Conservation (phyloP, 2,888 invertebrate species). For the Chironomus tentans region DNA sequence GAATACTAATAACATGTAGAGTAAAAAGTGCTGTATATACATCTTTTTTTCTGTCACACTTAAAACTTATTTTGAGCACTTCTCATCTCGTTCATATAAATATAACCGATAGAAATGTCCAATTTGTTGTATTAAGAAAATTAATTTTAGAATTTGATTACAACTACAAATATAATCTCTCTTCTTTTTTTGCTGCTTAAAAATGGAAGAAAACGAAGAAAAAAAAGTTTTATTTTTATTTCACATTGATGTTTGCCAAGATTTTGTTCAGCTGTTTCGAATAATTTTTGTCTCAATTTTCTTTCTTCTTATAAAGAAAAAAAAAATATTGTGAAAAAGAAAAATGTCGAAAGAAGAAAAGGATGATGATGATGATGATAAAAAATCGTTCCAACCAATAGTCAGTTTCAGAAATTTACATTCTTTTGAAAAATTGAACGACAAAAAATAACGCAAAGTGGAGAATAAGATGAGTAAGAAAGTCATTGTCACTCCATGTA, state of each 20-base stretch:
- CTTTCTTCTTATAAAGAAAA: background rate
- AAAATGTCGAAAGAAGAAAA: background rate
- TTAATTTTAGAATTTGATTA: slow-evolving; percentile 24
- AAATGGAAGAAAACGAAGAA: background rate
- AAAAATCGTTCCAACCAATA: no score
- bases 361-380: no score
- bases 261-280: slow-evolving; percentile 23
- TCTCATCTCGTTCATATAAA: background rate
- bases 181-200: background rate
- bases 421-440: no score
- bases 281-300: slow-evolving; percentile 20
- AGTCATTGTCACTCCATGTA: no score
- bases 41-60: background rate
- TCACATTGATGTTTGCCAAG: slow-evolving; percentile 13
- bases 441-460: no score
- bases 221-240: slow-evolving; percentile 13
- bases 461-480: no score
- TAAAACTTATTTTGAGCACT: background rate
- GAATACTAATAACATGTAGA: background rate
- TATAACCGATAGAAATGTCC: background rate
- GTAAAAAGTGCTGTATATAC: background rate
- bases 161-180: slow-evolving; percentile 7
- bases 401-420: no score
- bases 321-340: background rate
- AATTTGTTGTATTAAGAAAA: slow-evolving; percentile 5